phyloP scores from a whole-genome alignment of 2,888 invertebrate species.

The Helleia helle region DNA sequence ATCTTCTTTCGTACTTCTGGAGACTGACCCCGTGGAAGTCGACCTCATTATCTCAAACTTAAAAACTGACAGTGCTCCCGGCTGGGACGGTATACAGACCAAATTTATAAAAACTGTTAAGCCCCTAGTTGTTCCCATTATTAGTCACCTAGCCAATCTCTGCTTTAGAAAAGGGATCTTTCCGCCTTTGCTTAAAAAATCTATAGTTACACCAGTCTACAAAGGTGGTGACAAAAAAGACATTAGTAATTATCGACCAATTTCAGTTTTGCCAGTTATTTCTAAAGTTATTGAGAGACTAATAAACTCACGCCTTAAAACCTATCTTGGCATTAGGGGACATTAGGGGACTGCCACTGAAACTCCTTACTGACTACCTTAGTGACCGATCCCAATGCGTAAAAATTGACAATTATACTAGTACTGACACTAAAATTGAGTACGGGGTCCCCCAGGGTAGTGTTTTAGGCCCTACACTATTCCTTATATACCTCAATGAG shows the following conservation, averaged over 20 bases:
- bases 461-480: no score
- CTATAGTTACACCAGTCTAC: no score
- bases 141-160: no score
- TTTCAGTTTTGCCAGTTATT: no score
- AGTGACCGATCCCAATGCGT: neutral
- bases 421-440: no score
- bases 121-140: no score
- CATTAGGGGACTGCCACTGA: neutral
- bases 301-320: slow-evolving; percentile 6
- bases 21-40: neutral
- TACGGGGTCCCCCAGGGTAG: no score
- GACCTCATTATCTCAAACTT: neutral
- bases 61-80: slow-evolving; percentile 4
- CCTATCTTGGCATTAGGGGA: slow-evolving; percentile 2
- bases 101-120: neutral
- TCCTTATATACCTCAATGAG: no score
- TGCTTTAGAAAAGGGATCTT: no score
- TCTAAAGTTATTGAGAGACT: slow-evolving; percentile 8
- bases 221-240: no score
- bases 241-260: no score
- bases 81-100: slow-evolving; percentile 1
- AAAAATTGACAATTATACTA: neutral
- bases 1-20: slow-evolving; percentile 7
- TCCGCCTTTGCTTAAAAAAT: no score
- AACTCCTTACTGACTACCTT: neutral